Base-by-base conservation (phyloP, 2,888 invertebrate genomes). In the Acronicta alni region DNA sequence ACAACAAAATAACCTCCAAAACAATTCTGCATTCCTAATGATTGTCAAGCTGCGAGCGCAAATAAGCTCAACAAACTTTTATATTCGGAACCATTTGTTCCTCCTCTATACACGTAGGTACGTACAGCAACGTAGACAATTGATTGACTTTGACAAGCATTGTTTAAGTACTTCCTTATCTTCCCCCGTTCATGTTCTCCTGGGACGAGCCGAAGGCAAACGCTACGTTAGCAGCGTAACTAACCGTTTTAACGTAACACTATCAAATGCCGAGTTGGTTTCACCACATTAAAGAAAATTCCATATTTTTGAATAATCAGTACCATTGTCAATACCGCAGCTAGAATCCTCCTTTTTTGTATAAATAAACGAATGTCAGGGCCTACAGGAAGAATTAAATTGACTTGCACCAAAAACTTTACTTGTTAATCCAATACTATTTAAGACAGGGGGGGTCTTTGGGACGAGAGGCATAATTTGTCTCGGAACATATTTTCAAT, bases 401-500 rank as follows among this genome's bases (percentile, higher is more conserved):
- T 7, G 32, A 23, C 15, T 20, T n/a, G 7, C 32, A 3, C 23
- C 12, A 17, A 49, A n/a, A 16, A 39, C 17, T 18, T 41, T 30
- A 12, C 15, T 41, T 18, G 12, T 38, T 15, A 20, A 39, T 55
- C 8, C 51, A 17, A 23, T 16, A 14, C 16, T 60, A 32, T 43
- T 37, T 12, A n/a, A 14, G 35, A 14, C 7, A 5, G 14, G 37
- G 9, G 26, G 14, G 16, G 16, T 14, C 23, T 23, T 42, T 32
- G 39, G 15, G 48, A 45, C 37, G 46, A 18, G 41, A 20, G 42
- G 20, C 48, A 46, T 52, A 67, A 67, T 57, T 63, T 15, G 46
- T 55, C 18, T 46, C 32, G n/a, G 23, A 69, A 53, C 54, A 64
- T 38, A 61, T 63, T 75, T 70, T 41, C 59, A 66, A 64, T 67